Evolutionary conservation across 2,797 vertebrate genomes (phyloP).

Genomic region (Capromys pilorides): DNA sequence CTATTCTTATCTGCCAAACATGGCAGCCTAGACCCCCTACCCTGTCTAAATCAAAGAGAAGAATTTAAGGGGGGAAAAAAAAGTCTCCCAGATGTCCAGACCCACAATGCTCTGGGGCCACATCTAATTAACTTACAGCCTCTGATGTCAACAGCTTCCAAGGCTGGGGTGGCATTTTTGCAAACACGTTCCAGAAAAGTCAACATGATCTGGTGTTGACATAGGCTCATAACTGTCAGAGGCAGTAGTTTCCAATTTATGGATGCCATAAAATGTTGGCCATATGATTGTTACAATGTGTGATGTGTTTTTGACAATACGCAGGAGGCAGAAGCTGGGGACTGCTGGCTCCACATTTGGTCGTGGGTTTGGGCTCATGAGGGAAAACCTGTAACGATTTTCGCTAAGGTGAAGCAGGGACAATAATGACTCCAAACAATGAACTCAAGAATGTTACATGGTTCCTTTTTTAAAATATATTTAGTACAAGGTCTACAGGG

Average conservation of each 20-base stretch:
- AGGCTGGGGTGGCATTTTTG: conserved; percentile 55
- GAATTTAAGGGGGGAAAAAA: neutral
- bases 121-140: conserved; percentile 69
- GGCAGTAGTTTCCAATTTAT: conserved; percentile 78
- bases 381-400: conserved; percentile 33
- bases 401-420: conserved; percentile 47
- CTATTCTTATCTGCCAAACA: neutral
- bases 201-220: conserved; percentile 77
- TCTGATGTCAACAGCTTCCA: conserved; percentile 75
- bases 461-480: too few species aligned
- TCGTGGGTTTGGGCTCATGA: conserved; percentile 15
- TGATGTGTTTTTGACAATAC: conserved; percentile 75
- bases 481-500: too few species aligned
- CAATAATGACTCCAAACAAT: conserved; percentile 40
- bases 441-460: neutral
- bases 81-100: conserved; percentile 48
- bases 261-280: conserved; percentile 71
- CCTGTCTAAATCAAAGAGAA: conserved; percentile 26
- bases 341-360: conserved; percentile 5
- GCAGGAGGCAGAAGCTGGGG: conserved; percentile 59
- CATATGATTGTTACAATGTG: conserved; percentile 66
- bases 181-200: conserved; percentile 76
- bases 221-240: conserved; percentile 69
- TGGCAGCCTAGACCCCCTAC: neutral
- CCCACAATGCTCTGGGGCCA: conserved; percentile 67